Evolutionary conservation across 2,113 vertebrate genomes (phyloP).

Genomic region (Oreochromis tanganicae): DNA sequence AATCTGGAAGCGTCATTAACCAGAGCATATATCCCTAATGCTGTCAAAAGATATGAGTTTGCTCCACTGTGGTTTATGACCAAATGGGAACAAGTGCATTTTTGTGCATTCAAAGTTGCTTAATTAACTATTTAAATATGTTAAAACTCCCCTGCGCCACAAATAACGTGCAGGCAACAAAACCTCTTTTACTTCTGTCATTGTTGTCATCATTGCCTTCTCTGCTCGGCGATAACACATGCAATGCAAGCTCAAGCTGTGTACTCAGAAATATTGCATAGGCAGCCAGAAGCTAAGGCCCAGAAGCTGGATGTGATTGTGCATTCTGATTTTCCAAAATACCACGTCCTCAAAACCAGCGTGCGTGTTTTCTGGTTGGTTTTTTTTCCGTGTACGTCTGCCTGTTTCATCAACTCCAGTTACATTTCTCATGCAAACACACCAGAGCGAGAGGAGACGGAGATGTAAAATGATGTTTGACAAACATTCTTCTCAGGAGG

Average conservation of each 20-base stretch:
- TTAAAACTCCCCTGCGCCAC: background rate
- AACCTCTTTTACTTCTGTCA: background rate
- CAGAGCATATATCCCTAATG: slow-evolving; percentile 33
- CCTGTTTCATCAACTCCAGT: background rate
- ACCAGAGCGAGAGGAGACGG: background rate
- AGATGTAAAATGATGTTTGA: slow-evolving; percentile 35
- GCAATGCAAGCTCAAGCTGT: background rate
- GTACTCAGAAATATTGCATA: slow-evolving; percentile 37
- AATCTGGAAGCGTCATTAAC: slow-evolving; percentile 56
- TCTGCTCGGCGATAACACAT: background rate
- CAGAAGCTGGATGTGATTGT: slow-evolving; percentile 32
- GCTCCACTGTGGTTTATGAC: background rate
- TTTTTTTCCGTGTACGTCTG: background rate
- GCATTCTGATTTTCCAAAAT: slow-evolving; percentile 28
- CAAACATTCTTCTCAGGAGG: slow-evolving; percentile 31
- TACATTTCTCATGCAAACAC: background rate
- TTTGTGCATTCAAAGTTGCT: background rate
- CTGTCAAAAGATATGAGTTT: slow-evolving; percentile 40
- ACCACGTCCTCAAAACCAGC: background rate
- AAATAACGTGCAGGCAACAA: background rate
- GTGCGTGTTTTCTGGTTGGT: background rate
- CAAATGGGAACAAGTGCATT: background rate
- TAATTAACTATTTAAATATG: background rate
- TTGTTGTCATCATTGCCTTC: background rate
- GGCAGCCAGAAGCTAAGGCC: slow-evolving; percentile 19